Evolutionary conservation across 64 coral and sea anemone species (phyloP).

Genomic region (Porites lutea): DNA sequence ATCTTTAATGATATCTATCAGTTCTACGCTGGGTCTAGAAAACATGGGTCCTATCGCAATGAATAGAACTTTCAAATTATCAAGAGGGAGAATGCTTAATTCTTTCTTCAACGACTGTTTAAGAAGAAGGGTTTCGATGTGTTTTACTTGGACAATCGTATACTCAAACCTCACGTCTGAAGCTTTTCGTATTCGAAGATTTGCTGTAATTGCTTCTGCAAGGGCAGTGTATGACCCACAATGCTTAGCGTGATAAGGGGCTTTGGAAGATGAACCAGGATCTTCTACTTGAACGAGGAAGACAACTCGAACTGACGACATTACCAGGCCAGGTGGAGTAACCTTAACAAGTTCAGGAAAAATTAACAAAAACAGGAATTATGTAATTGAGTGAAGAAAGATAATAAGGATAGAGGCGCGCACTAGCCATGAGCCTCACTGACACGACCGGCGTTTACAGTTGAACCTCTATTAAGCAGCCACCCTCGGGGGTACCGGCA

Average conservation of each 20-base stretch:
- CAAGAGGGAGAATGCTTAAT: conserved; percentile 18
- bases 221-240: conserved; percentile 39
- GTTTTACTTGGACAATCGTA: conserved; percentile 57
- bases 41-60: conserved; percentile 82
- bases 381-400: too few species aligned
- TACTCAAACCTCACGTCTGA: conserved; percentile 80
- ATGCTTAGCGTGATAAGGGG: not conserved
- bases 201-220: conserved; percentile 69
- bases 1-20: conserved; percentile 57
- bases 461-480: too few species aligned
- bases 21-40: conserved; percentile 75
- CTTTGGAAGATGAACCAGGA: not conserved
- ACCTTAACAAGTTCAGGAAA: conserved; percentile 57
- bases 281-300: conserved; percentile 61
- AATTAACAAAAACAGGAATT: not conserved
- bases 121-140: not conserved
- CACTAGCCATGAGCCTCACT: too few species aligned
- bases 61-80: conserved; percentile 85
- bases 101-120: conserved; percentile 65
- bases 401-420: too few species aligned
- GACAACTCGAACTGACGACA: conserved; percentile 72
- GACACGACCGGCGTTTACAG: too few species aligned
- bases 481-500: too few species aligned
- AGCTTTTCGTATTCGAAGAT: conserved; percentile 80
- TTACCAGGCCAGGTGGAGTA: conserved; percentile 73